Percentiles rank a stretch among this genome's conserved stretches.
These are phyloP conservation scores for Sesamia inferens DNA, from an alignment of 2,888 invertebrate species.

Conservation along the genomic window DNA sequence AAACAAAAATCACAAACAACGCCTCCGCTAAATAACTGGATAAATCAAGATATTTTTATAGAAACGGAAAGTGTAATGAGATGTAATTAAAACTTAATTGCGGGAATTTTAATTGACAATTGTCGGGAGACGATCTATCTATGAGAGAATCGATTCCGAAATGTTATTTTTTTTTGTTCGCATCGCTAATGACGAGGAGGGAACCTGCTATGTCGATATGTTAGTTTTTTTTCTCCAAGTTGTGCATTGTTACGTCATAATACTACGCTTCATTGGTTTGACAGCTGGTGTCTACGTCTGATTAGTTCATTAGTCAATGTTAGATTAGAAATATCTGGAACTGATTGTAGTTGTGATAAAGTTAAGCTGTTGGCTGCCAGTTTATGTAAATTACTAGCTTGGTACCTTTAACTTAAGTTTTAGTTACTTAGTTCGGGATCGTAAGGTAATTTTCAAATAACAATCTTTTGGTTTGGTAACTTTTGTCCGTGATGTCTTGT, in stretches of 20 bases:
- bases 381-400: slow-evolving; percentile 45
- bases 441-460: not conserved
- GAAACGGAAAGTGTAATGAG: slow-evolving; percentile 75
- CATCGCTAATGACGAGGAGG: slow-evolving; percentile 52
- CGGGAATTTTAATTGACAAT: slow-evolving; percentile 83
- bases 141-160: slow-evolving; percentile 68
- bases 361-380: slow-evolving; percentile 23
- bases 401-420: slow-evolving; percentile 20
- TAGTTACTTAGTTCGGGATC: slow-evolving; percentile 5
- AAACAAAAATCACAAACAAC: slow-evolving; percentile 66
- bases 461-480: not conserved
- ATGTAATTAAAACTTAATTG: slow-evolving; percentile 78
- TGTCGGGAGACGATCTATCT: slow-evolving; percentile 71
- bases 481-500: no score
- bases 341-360: slow-evolving; percentile 40
- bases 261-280: slow-evolving; percentile 52
- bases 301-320: slow-evolving; percentile 56
- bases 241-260: slow-evolving; percentile 59
- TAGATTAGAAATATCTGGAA: slow-evolving; percentile 40
- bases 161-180: slow-evolving; percentile 65
- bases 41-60: slow-evolving; percentile 73
- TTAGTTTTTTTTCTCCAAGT: slow-evolving; percentile 46
- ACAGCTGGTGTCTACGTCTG: slow-evolving; percentile 51
- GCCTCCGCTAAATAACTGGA: slow-evolving; percentile 67
- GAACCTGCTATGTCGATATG: slow-evolving; percentile 53